Base-by-base conservation (phyloP, 2,113 vertebrate species). In the Pongo pygmaeus region DNA sequence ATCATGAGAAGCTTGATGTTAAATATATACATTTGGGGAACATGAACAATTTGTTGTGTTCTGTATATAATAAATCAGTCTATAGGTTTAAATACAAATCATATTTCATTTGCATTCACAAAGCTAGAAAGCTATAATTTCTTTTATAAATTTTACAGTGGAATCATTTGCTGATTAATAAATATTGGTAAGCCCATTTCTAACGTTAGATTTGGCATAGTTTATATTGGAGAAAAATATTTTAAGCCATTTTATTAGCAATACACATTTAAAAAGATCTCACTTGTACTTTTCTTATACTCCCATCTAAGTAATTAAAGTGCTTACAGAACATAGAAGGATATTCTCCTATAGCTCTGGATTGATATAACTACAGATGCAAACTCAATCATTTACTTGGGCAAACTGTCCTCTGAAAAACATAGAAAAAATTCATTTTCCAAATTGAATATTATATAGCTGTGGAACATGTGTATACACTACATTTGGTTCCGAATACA, bases 171-270 rank as follows among this genome's bases (percentile, higher is more conserved):
- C 17, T 20, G 0, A 35, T 16, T 85, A 77, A 59, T 70, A 92
- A 97, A 16, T 12, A 64, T 69, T 93, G 46, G 80, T 10, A 59
- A 80, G 90, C 40, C 5, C 0, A 6, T 5, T 69, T 57, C 17
- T 74, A 27, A n/a, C 61, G 32, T 78, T 18, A 50, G 35, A 97
- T 43, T 43, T 89, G n/a, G 12, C 25, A 22, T 22, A 46, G 9
- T 0, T 74, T 43, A 90, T 55, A 9, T 64, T 3, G 35, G 35
- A 4, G 4, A 55, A 16, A 92, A 0, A 23, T 16, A 78, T 77
- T 93, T 84, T 52, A 6, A 88, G 16, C 8, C 6, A 84, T 84
- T 77, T 84, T 75, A 43, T 93, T 94, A 96, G 4, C 35, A 79
- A 50, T 3, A 3, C 6, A n/a, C 69, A 25, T 61, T 93, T 88